Percentiles rank a stretch among this genome's conserved stretches.
Evolutionary conservation across 2,113 vertebrate species (phyloP).

Genomic region (Dendropsophus ebraccatus): DNA sequence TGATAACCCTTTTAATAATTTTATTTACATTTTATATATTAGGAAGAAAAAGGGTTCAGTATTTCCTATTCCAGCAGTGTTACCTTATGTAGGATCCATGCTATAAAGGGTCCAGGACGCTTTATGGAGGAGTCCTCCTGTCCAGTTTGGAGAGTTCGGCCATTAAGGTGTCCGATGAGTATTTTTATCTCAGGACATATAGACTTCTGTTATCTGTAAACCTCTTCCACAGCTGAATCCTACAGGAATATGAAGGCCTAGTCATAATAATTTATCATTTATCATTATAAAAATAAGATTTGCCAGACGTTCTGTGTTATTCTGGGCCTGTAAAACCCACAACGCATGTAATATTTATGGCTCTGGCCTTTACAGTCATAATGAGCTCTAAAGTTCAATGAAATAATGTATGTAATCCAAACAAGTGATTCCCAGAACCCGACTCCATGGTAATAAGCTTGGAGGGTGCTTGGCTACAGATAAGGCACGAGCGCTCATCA

Average conservation of each 20-base stretch:
- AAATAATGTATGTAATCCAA: constrained; percentile 35
- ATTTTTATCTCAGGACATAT: neutral
- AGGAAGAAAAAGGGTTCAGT: too few species aligned
- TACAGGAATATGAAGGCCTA: neutral
- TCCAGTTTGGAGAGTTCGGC: too few species aligned
- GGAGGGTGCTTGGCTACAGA: neutral
- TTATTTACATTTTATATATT: too few species aligned
- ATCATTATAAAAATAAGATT: neutral
- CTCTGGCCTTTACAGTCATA: neutral
- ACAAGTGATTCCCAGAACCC: constrained; percentile 7
- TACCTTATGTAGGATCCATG: too few species aligned
- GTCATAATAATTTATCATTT: neutral
- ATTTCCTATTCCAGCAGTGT: too few species aligned
- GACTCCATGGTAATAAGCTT: neutral
- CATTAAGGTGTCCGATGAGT: neutral
- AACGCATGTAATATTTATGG: neutral
- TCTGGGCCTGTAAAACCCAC: neutral
- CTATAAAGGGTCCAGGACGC: too few species aligned
- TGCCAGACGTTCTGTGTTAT: neutral
- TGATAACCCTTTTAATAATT: too few species aligned
- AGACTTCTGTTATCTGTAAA: neutral
- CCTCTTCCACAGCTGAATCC: neutral
- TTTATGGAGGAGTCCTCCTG: too few species aligned
- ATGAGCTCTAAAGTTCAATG: neutral
- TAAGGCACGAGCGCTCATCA: neutral